Conservation (phyloP, 2,888 invertebrate species). For the Lasioglossum calceatum region DNA sequence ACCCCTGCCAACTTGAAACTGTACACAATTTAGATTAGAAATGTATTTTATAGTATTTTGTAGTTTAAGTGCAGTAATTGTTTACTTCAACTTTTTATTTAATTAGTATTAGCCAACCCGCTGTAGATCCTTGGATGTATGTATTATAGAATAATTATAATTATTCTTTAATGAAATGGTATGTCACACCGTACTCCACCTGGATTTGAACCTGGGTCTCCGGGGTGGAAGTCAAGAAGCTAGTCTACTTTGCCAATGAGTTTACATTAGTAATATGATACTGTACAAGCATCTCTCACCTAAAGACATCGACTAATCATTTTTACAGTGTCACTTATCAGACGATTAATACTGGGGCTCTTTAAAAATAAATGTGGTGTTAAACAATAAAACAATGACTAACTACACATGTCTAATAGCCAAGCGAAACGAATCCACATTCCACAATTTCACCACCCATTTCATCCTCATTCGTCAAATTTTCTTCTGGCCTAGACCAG, state of each 20-base stretch:
- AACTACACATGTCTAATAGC: background rate
- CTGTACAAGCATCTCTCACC: background rate
- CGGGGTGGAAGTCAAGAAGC: background rate
- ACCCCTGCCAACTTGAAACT: background rate
- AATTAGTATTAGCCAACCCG: background rate
- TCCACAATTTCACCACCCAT: too few relatives aligned
- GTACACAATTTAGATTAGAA: background rate
- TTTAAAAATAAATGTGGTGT: background rate
- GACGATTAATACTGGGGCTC: background rate
- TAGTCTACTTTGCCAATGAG: conserved; percentile 6
- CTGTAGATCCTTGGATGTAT: background rate
- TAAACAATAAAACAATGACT: background rate
- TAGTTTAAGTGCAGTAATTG: background rate
- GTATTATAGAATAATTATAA: background rate
- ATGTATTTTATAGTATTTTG: background rate
- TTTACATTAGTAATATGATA: background rate
- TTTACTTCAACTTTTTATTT: background rate
- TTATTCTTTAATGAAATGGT: background rate
- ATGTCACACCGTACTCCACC: background rate
- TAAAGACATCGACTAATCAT: background rate
- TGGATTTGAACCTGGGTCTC: background rate
- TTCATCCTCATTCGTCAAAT: background rate
- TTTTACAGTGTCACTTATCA: background rate
- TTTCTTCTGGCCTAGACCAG: background rate
- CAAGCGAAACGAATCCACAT: too few relatives aligned